Base-by-base conservation (phyloP, 2,888 invertebrate species). In the Drosophila hamatofila region DNA sequence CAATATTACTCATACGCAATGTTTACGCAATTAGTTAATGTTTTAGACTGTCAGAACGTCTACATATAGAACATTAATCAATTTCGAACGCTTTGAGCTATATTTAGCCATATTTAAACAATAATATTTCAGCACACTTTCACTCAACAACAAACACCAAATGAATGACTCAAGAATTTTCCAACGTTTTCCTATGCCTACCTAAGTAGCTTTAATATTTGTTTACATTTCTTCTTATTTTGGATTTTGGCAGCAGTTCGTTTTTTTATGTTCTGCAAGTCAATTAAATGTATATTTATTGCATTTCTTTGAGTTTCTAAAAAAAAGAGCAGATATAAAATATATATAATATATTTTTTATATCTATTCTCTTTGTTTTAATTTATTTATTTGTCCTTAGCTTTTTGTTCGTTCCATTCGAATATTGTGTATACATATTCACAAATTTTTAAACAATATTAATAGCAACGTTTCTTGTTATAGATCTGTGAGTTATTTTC, bases 321-420 rank as follows among this genome's bases (percentile, higher is more conserved):
- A 55, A n/a, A 30, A 18, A 12, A 11, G 11, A 9, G 9, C 48
- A 33, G 11, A 16, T 16, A 41, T 42, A 21, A 16, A 42, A 30
- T 5, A 11, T 2, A 6, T 21, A 21, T 14, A 42, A 27, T 48
- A 27, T 30, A 23, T 16, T n/a, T 56, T 41, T 33, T 21, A 42
- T n/a, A 12, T 25, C 16, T 8, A 44, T 23, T 23, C 33, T 61
- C 14, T 48, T 55, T 63, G 16, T 51, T 44, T 55, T n/a, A 54
- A 68, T 72, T 71, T 87, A 69, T 72, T 78, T 75, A 55, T 71
- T 69, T 83, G 74, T 80, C 74, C 66, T 71, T 59, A 66, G 61
- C 42, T 33, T 68, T 51, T 57, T 48, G 8, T 41, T 41, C 16
- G n/a, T 25, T 64, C 41, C 3, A 25, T 37, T 39, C 49, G 8